These are phyloP conservation scores for Argyra leucocephala DNA, from an alignment of 2,888 invertebrate species.

Conservation along the genomic window DNA sequence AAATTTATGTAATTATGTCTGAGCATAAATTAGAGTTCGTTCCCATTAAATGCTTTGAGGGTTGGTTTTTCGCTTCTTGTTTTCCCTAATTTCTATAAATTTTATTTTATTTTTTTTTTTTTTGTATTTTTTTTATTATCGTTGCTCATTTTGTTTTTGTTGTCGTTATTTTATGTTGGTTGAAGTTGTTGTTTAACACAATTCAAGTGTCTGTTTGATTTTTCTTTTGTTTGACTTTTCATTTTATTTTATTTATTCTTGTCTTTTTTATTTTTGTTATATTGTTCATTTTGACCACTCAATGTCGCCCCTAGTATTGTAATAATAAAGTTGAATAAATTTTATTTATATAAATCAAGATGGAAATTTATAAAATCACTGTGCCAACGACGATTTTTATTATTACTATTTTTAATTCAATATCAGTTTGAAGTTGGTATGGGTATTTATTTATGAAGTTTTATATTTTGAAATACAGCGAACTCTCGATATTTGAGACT, in stretches of 20 bases:
- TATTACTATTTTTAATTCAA: too few relatives aligned
- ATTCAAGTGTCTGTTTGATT: background rate
- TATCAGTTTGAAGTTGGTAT: too few relatives aligned
- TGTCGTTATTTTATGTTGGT: background rate
- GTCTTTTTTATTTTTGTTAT: background rate
- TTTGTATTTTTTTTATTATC: background rate
- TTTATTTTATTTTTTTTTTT: background rate
- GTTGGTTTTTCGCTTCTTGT: too few relatives aligned
- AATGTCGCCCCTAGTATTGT: background rate
- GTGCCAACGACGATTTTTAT: too few relatives aligned
- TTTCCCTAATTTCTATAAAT: too few relatives aligned
- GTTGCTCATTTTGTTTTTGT: background rate
- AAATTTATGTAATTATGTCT: background rate
- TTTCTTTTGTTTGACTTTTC: background rate
- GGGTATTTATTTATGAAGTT: too few relatives aligned
- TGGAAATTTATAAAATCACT: background rate
- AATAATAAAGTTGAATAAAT: background rate
- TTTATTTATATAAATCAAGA: background rate
- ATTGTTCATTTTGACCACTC: background rate
- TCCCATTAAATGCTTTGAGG: background rate
- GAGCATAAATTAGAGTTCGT: background rate
- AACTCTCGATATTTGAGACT: too few relatives aligned
- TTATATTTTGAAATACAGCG: too few relatives aligned
- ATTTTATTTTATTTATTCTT: background rate
- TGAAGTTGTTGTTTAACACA: background rate